Evolutionary conservation across 2,113 vertebrate species (phyloP).

Genomic region (Actinemys pallida): DNA sequence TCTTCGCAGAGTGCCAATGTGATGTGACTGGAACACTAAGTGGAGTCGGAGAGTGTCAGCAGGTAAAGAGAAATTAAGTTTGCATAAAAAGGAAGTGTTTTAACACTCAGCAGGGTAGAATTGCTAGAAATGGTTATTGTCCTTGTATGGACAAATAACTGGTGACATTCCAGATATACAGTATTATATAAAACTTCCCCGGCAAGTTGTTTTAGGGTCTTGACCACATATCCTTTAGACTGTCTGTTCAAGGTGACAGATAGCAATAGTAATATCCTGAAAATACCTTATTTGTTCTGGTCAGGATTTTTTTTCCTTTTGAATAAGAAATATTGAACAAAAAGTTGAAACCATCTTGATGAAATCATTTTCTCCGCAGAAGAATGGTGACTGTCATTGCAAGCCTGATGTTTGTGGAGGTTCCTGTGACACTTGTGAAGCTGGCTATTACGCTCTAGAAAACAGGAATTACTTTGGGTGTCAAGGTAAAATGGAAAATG

Average conservation of each 20-base stretch:
- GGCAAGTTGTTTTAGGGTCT: not conserved
- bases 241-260: not conserved
- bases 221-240: not conserved
- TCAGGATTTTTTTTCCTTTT: not conserved
- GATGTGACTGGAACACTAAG: conserved; percentile 88
- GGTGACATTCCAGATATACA: not conserved
- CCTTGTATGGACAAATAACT: not conserved
- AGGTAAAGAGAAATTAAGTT: conserved; percentile 80
- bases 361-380: conserved; percentile 72
- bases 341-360: not conserved
- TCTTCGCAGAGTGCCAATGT: conserved; percentile 89
- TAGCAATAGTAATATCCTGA: not conserved
- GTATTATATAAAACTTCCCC: not conserved
- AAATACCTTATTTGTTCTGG: not conserved
- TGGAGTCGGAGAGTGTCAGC: conserved; percentile 88
- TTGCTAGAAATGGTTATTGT: not conserved
- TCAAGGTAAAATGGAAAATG: conserved; percentile 80
- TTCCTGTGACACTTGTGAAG: conserved; percentile 86
- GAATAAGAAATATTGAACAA: not conserved
- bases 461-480: conserved; percentile 92
- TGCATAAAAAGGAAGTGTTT: not conserved
- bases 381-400: conserved; percentile 89
- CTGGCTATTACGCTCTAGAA: conserved; percentile 88
- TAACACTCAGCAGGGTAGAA: not conserved
- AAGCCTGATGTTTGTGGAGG: conserved; percentile 85